These are phyloP conservation scores for Drepana arcuata DNA, from an alignment of 1,140 invertebrate genomes.

Conservation along the genomic window DNA sequence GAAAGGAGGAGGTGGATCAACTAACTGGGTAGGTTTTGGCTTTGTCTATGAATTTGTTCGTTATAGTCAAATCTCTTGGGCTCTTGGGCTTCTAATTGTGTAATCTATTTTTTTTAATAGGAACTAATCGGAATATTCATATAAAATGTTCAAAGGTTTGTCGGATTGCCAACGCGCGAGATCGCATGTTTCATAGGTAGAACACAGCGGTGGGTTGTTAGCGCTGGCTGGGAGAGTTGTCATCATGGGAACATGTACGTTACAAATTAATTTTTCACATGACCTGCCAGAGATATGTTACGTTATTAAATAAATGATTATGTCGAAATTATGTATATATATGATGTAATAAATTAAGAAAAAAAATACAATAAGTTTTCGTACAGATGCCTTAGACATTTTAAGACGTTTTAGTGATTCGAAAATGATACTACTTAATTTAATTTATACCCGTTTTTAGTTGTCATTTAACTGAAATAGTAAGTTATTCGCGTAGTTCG, in stretches of 20 bases:
- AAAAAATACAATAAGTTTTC: conserved; percentile 64
- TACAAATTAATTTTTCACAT: conserved; percentile 51
- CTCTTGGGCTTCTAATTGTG: too few species aligned
- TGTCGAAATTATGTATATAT: conserved; percentile 69
- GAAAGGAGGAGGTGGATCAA: too few species aligned
- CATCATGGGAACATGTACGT: conserved; percentile 29
- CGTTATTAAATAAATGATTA: conserved; percentile 55
- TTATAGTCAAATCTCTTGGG: not conserved
- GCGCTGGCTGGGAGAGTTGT: conserved; percentile 31
- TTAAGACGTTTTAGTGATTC: conserved; percentile 47
- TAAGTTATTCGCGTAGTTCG: too few species aligned
- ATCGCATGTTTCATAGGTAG: conserved; percentile 18
- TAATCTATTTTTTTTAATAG: conserved; percentile 10
- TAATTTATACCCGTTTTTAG: conserved; percentile 38
- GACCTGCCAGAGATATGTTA: conserved; percentile 57
- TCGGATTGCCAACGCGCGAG: conserved; percentile 46
- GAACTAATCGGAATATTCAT: conserved; percentile 9
- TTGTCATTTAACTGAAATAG: not conserved
- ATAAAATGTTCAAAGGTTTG: conserved; percentile 33
- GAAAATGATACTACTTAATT: conserved; percentile 26
- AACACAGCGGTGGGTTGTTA: conserved; percentile 29
- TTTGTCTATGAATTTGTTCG: not conserved
- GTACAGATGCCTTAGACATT: conserved; percentile 64
- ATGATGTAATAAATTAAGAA: conserved; percentile 70
- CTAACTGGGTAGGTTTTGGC: not conserved